phyloP scores from a whole-genome alignment of 2,797 vertebrate species.

The Anisognathus igniventris region DNA sequence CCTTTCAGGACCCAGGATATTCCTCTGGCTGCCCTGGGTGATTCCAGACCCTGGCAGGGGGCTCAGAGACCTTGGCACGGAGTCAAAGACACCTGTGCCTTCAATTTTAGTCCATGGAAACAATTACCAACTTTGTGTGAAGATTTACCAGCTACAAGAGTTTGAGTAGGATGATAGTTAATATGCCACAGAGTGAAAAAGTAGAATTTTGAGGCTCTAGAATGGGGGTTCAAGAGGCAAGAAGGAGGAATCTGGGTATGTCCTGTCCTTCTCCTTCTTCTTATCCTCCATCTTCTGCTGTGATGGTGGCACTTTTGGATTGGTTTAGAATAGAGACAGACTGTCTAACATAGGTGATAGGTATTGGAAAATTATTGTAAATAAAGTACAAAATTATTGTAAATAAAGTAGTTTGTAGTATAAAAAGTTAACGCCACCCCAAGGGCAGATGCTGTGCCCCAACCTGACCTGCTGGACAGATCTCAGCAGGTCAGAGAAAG shows the following conservation, averaged over 20 bases:
- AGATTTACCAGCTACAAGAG: background rate
- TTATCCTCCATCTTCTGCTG: background rate
- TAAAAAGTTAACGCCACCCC: background rate
- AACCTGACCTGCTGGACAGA: background rate
- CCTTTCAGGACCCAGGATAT: background rate
- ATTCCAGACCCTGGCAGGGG: background rate
- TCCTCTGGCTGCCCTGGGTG: background rate
- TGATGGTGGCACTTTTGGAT: background rate
- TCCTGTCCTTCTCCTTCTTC: background rate
- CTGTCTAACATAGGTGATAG: background rate
- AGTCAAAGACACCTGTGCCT: background rate
- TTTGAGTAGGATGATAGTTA: background rate
- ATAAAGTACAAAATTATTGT: too few species aligned
- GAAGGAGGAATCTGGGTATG: background rate
- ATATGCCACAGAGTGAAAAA: background rate
- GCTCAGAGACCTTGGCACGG: background rate
- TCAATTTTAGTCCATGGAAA: background rate
- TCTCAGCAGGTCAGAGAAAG: background rate
- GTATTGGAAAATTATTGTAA: background rate
- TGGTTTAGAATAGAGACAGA: background rate
- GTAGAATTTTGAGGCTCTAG: background rate
- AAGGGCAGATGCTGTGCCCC: fast-evolving
- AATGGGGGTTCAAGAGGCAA: background rate
- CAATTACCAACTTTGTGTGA: background rate
- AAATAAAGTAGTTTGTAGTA: background rate